Conservation (phyloP, 2,888 invertebrate species). For the Lamproptera curius region DNA sequence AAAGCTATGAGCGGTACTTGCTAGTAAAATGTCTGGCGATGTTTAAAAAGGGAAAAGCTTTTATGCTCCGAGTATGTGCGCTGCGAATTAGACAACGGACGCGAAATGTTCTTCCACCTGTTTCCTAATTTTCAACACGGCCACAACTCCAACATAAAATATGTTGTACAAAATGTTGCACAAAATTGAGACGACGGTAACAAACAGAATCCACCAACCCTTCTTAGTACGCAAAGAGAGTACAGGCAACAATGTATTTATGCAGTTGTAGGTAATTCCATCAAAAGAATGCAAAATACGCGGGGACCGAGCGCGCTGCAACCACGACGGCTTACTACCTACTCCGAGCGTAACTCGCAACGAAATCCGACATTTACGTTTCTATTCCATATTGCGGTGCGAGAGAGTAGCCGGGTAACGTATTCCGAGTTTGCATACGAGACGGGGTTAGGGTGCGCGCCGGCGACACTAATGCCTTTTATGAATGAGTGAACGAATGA, state of each 20-base stretch:
- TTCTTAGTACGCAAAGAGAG: too few relatives aligned
- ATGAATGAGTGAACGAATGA: conserved; percentile 67
- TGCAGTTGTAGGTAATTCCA: conserved; percentile 31
- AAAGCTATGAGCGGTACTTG: conserved; percentile 19
- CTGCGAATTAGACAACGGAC: conserved; percentile 17
- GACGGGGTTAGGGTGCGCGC: conserved; percentile 47
- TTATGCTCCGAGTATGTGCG: conserved; percentile 13
- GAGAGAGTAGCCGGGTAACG: conserved; percentile 51
- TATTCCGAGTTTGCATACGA: conserved; percentile 54
- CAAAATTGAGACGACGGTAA: background rate
- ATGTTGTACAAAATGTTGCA: background rate
- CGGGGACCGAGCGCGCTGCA: conserved; percentile 48
- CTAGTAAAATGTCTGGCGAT: conserved; percentile 14
- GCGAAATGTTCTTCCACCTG: conserved; percentile 12
- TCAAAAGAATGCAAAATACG: conserved; percentile 46
- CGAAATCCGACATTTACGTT: conserved; percentile 62
- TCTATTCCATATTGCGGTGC: conserved; percentile 55
- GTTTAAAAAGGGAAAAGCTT: conserved; percentile 18
- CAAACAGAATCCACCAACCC: too few relatives aligned
- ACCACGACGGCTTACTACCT: conserved; percentile 45
- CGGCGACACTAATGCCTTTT: conserved; percentile 63
- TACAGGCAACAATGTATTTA: background rate
- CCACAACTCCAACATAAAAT: background rate
- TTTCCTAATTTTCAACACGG: conserved; percentile 13
- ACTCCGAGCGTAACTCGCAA: conserved; percentile 55